Percentiles rank a stretch among this genome's conserved stretches.
Evolutionary conservation across 2,888 invertebrate genomes (phyloP).

Genomic region (Ormyrus rosae): DNA sequence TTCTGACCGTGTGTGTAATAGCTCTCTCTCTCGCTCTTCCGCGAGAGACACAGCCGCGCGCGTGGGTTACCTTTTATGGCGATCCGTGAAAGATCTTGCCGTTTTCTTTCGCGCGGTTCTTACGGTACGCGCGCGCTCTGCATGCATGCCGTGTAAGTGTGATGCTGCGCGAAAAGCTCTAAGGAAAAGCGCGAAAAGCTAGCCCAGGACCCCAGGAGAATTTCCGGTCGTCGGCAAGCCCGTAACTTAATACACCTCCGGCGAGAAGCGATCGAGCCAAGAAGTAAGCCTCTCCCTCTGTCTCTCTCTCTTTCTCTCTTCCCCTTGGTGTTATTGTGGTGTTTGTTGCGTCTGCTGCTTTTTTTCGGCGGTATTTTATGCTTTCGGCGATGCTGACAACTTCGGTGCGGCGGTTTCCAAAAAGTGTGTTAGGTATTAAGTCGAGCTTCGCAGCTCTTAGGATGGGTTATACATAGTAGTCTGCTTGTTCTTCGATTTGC

Average conservation of each 20-base stretch:
- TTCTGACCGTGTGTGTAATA: neutral
- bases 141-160: conserved; percentile 52
- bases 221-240: neutral
- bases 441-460: neutral
- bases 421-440: no score
- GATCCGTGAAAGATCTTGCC: conserved; percentile 62
- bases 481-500: no score
- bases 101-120: conserved; percentile 38
- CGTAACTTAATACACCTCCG: neutral
- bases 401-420: neutral
- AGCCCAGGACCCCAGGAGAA: no score
- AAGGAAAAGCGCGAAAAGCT: no score
- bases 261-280: neutral
- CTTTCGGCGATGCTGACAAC: neutral
- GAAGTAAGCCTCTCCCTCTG: neutral
- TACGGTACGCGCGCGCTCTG: neutral
- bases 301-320: neutral
- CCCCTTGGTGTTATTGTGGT: neutral
- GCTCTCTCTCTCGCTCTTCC: conserved; percentile 1
- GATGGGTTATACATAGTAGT: no score
- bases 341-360: neutral
- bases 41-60: conserved; percentile 27
- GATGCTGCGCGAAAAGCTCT: conserved; percentile 62
- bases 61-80: conserved; percentile 74
- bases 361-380: conserved; percentile 4